phyloP scores from a whole-genome alignment of 2,888 invertebrate species.

The Cinara cedri region DNA sequence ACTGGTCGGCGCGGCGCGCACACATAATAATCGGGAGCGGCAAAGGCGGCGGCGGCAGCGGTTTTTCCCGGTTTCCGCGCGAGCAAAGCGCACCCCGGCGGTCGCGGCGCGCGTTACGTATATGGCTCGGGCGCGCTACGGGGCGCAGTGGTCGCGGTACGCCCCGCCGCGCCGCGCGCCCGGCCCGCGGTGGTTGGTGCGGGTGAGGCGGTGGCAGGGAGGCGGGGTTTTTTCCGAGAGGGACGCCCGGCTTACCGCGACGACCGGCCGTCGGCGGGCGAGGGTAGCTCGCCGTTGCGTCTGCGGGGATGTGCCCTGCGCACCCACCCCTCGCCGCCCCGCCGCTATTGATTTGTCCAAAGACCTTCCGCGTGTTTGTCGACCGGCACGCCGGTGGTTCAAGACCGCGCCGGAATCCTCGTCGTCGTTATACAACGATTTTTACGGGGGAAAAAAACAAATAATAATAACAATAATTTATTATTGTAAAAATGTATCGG shows the following conservation, averaged over 20 bases:
- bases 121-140: conserved; percentile 57
- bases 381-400: conserved; percentile 53
- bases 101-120: conserved; percentile 9
- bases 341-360: conserved; percentile 56
- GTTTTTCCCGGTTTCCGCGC: conserved; percentile 56
- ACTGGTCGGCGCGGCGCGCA: conserved; percentile 26
- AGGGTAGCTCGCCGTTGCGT: conserved; percentile 52
- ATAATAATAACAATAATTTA: background rate
- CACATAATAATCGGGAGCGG: conserved; percentile 46
- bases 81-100: conserved; percentile 54
- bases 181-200: conserved; percentile 59
- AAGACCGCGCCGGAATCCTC: conserved; percentile 20
- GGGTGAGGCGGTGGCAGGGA: conserved; percentile 58
- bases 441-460: background rate
- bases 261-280: conserved; percentile 47
- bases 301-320: conserved; percentile 54
- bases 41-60: conserved; percentile 19
- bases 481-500: too few species aligned
- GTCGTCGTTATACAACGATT: background rate
- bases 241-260: background rate
- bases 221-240: too few species aligned
- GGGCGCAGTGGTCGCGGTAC: too few species aligned
- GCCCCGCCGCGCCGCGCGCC: conserved; percentile 29
- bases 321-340: conserved; percentile 47
- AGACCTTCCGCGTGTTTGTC: conserved; percentile 55